A percentile compares a stretch with the other conserved stretches of the same genome.
phyloP scores from a whole-genome alignment of 2,113 vertebrate species.

The Peromyscus californicus region DNA sequence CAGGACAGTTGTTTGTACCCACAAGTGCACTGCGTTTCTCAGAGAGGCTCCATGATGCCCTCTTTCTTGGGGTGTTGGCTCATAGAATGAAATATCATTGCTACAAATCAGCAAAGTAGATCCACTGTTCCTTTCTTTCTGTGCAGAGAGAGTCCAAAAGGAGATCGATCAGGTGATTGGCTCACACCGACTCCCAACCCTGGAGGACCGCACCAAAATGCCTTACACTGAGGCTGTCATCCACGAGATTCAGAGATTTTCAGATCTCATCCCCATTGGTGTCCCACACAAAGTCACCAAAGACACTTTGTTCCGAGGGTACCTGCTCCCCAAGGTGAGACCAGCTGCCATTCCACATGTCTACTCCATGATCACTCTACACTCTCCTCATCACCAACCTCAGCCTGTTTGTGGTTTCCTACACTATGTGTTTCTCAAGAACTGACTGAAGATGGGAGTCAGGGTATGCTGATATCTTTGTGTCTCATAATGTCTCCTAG shows the following conservation, averaged over 20 bases:
- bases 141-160: background rate
- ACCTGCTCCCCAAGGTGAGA: background rate
- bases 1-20: background rate
- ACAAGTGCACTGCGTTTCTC: too few species aligned
- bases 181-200: background rate
- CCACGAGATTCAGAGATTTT: background rate
- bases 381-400: background rate
- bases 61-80: background rate
- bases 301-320: background rate
- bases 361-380: too few species aligned
- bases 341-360: fast-evolving
- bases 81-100: background rate
- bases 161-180: background rate
- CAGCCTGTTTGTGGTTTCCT: background rate
- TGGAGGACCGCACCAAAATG: background rate
- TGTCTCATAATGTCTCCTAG: constrained; percentile 49
- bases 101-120: background rate
- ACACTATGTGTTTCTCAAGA: background rate
- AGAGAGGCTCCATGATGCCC: background rate
- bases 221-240: background rate
- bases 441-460: background rate
- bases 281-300: background rate
- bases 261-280: background rate
- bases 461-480: background rate
- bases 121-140: background rate